A percentile compares a stretch with the other conserved stretches of the same genome.
phyloP scores from a whole-genome alignment of 2,888 invertebrate species.

The Drepanosiphum platanoidis region DNA sequence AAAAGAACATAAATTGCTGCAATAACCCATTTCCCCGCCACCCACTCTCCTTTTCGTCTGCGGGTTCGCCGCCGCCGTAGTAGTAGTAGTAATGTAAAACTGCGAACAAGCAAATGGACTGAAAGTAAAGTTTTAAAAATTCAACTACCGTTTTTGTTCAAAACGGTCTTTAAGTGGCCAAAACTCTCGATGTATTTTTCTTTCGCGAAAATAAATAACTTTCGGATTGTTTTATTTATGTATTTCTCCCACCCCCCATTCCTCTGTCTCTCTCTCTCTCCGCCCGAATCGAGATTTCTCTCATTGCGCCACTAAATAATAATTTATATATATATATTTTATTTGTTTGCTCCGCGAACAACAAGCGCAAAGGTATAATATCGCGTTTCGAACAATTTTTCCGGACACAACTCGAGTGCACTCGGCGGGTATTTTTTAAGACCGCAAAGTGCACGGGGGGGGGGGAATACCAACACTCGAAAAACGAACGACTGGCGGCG shows the following conservation, averaged over 20 bases:
- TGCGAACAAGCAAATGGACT: constrained; percentile 44
- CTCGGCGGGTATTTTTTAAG: neutral
- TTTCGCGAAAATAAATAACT: constrained; percentile 17
- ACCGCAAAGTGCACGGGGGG: too few species aligned
- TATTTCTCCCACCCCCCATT: too few species aligned
- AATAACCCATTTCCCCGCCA: constrained; percentile 1
- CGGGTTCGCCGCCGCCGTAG: neutral
- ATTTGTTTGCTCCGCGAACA: neutral
- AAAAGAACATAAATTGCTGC: constrained; percentile 41
- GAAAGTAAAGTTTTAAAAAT: constrained; percentile 55
- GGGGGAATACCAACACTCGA: neutral
- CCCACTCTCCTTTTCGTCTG: neutral
- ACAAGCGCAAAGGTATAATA: neutral
- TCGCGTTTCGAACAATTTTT: neutral
- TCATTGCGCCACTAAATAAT: neutral
- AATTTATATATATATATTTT: neutral
- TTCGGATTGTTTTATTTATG: constrained; percentile 20
- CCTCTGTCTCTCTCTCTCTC: neutral
- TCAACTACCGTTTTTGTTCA: constrained; percentile 37
- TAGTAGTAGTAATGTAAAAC: constrained; percentile 3
- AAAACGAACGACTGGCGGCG: constrained; percentile 2
- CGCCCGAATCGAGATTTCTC: neutral
- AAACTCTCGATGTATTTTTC: neutral
- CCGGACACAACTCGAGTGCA: neutral
- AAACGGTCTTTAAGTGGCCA: constrained; percentile 38